Conservation (phyloP, 2,113 vertebrate species). For the Mormyrus iriodes region DNA sequence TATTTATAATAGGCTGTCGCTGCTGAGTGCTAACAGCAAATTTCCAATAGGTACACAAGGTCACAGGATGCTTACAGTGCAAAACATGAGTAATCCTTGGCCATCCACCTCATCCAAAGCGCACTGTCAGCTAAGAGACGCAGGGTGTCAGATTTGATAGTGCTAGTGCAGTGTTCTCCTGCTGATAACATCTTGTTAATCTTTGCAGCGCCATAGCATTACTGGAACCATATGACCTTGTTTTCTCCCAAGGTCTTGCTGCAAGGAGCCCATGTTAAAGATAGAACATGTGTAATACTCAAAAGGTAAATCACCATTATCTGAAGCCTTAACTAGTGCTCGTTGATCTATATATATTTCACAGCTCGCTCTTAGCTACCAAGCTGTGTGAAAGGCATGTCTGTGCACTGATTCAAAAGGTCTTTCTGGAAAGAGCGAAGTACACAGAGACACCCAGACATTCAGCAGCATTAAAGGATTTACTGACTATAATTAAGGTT, state of each 20-base stretch:
- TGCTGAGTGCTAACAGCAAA: background rate
- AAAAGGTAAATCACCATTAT: background rate
- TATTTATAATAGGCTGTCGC: background rate
- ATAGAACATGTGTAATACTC: background rate
- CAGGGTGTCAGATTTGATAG: background rate
- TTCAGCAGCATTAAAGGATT: background rate
- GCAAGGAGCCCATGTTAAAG: background rate
- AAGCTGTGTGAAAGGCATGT: background rate
- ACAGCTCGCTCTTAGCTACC: background rate
- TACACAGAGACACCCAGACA: background rate
- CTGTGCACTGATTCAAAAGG: background rate
- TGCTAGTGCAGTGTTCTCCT: background rate
- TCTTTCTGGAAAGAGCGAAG: background rate
- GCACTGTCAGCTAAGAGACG: background rate
- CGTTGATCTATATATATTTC: background rate
- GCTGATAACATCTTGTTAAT: background rate
- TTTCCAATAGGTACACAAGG: background rate
- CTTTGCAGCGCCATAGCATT: background rate
- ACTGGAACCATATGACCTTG: background rate
- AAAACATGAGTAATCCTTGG: background rate
- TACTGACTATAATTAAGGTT: background rate
- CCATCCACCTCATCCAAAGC: background rate
- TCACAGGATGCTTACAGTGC: background rate
- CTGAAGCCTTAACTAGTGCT: background rate
- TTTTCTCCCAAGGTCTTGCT: background rate